Base-by-base conservation (phyloP, 2,888 invertebrate species). In the Erebia ligea region DNA sequence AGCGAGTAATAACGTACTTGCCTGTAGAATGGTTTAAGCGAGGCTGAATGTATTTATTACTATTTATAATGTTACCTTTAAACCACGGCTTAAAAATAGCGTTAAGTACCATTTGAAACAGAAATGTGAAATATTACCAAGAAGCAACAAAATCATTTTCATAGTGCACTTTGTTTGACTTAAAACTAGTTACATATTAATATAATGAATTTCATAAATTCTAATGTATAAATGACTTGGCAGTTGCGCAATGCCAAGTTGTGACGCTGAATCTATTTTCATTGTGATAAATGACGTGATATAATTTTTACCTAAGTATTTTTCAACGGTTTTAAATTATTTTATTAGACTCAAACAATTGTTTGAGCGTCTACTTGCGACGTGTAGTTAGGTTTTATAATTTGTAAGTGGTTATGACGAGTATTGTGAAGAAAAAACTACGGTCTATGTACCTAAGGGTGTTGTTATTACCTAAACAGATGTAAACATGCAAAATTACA, bases 261-360 rank as follows among this genome's bases (percentile, higher is more conserved):
- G 50, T 76, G 76, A 76, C 69, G 72, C 65, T 6, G 40, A 66
- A 68, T 70, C 67, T 75, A 72, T 75, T 75, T 70, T 66, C 45
- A 68, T 67, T 68, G 64, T 70, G 67, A 75, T 75, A 73, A 34
- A 34, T 71, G 63, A 69, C 68, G 69, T 72, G 70, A 70, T 72
- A 69, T 72, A 57, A 57, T 63, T 57, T 57, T 64, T 58, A 57
- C 42, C 11, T 48, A 64, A 61, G 61, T 58, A 63, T 59, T 69
- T 68, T 64, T 57, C 45, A 48, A 57, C 17, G 17, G 17, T 52
- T 62, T 54, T 52, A 61, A 61, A 42, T 67, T 67, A 13, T 21
- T 50, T 63, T 63, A n/a, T 15, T 15, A 4, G 25, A 50, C 50
- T 25, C n/a, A 15, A 61, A 45, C 48, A 62, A 34, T 63, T 25